phyloP scores from a whole-genome alignment of 2,113 vertebrate species.

The Mionectes macconnelli region DNA sequence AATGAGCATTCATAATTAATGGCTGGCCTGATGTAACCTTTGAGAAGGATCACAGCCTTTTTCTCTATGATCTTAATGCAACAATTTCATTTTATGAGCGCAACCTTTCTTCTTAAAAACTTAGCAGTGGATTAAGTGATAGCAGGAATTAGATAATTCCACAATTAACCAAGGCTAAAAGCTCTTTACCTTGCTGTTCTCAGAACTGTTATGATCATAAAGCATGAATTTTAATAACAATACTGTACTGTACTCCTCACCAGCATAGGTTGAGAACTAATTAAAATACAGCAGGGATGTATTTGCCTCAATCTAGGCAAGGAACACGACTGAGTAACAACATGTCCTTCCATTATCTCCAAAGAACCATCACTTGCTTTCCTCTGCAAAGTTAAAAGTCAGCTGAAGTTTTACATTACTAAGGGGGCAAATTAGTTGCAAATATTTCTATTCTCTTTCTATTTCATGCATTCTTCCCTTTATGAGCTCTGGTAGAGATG shows the following conservation, averaged over 20 bases:
- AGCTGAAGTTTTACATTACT: background rate
- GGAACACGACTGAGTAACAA: background rate
- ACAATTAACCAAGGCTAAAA: background rate
- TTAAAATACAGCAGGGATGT: background rate
- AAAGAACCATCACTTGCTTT: background rate
- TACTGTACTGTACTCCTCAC: background rate
- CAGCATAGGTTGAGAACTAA: background rate
- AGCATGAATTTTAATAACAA: slow-evolving; percentile 40
- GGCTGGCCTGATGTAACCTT: background rate
- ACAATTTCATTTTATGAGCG: background rate
- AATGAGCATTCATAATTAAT: slow-evolving; percentile 38
- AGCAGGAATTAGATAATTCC: background rate
- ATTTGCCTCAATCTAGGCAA: background rate
- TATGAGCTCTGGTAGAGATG: background rate
- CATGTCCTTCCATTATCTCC: background rate
- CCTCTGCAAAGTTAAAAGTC: background rate
- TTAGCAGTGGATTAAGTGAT: background rate
- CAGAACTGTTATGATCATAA: background rate
- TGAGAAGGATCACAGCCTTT: background rate
- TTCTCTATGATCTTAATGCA: background rate
- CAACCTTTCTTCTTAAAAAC: background rate
- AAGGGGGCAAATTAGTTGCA: background rate
- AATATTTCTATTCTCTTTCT: background rate
- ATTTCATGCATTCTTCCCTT: background rate
- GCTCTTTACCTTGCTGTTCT: background rate